A percentile compares a stretch with the other conserved stretches of the same genome.
Evolutionary conservation across 2,888 invertebrate species (phyloP).

Genomic region (Notodonta ziczac): DNA sequence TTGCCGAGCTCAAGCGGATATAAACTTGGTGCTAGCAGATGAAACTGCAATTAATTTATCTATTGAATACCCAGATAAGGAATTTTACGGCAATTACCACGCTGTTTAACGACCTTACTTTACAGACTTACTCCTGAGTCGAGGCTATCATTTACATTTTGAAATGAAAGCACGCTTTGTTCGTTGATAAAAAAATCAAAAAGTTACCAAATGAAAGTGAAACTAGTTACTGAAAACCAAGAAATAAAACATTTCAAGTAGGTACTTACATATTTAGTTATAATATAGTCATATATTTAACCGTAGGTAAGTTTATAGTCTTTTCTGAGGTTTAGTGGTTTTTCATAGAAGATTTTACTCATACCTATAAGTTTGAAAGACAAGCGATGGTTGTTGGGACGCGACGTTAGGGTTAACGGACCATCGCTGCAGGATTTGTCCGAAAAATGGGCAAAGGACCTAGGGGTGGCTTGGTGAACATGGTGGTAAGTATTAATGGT

Average conservation of each 20-base stretch:
- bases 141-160: too few relatives aligned
- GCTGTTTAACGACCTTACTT: slow-evolving; percentile 5
- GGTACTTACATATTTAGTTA: too few relatives aligned
- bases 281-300: too few relatives aligned
- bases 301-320: too few relatives aligned
- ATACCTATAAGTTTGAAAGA: background rate
- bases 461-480: too few relatives aligned
- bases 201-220: too few relatives aligned
- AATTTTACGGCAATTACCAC: slow-evolving; percentile 12
- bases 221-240: too few relatives aligned
- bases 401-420: background rate
- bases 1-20: slow-evolving; percentile 53
- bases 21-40: slow-evolving; percentile 49
- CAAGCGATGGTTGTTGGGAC: background rate
- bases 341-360: slow-evolving; percentile 8
- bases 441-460: background rate
- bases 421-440: slow-evolving; percentile 5
- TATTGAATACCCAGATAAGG: slow-evolving; percentile 20
- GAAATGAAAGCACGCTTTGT: too few relatives aligned
- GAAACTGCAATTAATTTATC: slow-evolving; percentile 54
- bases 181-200: too few relatives aligned
- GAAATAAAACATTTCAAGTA: too few relatives aligned
- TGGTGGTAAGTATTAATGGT: too few relatives aligned
- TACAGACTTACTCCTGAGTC: background rate
- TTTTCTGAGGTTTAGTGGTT: background rate